Base-by-base conservation (phyloP, 2,888 invertebrate species). In the Microplitis manilae region DNA sequence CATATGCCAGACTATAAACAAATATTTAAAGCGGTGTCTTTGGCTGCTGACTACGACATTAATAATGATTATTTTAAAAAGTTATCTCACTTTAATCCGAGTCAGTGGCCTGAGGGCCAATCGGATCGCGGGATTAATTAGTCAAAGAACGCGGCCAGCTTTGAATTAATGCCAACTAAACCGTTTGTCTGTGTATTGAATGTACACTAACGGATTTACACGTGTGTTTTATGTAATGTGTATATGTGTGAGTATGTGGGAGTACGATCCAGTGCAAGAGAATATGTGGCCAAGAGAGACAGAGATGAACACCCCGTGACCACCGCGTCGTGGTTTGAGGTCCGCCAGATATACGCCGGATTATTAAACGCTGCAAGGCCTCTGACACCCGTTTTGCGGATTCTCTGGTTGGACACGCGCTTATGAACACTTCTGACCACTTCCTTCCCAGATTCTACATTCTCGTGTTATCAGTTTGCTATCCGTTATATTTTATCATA, bases 1-100 rank as follows among this genome's bases (percentile, higher is more conserved):
- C 89, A 89, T 88, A 88, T 89, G 89, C 84, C 87, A 85, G 81
- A 85, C 84, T 84, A 88, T 88, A 89, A 88, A 89, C 88, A 88
- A 85, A 86, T 84, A 83, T 83, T 72, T 82, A 82, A 81, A 83
- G 87, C 88, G 88, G 87, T 86, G 81, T 84, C 87, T 88, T 87
- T 85, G 65, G 84, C 84, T 74, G 72, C 74, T 80, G 80, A 78
- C 77, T 74, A 76, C 77, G 79, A 75, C 73, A 78, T 75, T 73
- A 76, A 74, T 73, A 20, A 76, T 70, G 60, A 72, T 69, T 75
- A 79, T 77, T 73, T 78, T 8, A 50, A 30, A 30, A 30, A 30
- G 20, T 30, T 30, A 4, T 30, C 30, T 30, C 30, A 30, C 30
- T 30, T 30, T 30, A 30, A 70, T 77, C 78, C 77, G 78, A 78